phyloP scores from a whole-genome alignment of 2,113 vertebrate species.

The Cavia porcellus region DNA sequence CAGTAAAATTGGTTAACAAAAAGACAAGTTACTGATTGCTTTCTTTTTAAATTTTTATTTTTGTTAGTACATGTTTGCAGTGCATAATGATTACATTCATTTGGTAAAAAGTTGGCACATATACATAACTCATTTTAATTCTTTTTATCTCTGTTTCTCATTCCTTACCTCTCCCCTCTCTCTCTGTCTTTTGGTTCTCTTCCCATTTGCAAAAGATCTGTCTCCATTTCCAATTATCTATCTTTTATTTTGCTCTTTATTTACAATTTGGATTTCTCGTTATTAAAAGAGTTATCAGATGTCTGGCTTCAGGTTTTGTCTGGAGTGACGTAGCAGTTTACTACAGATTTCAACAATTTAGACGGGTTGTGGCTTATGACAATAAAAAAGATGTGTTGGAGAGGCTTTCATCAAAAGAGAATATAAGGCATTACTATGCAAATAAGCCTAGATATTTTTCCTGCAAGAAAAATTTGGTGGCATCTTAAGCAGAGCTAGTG shows the following conservation, averaged over 20 bases:
- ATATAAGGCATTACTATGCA: not conserved
- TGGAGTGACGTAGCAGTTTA: not conserved
- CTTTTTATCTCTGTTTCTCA: too few species aligned
- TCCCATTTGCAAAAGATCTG: not conserved
- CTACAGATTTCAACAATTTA: not conserved
- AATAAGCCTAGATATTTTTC: slow-evolving; percentile 30
- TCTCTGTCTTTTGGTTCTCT: not conserved
- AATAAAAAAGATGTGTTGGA: not conserved
- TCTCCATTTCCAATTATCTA: not conserved
- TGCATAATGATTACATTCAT: not conserved
- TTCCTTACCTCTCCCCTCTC: too few species aligned
- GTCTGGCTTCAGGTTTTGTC: not conserved
- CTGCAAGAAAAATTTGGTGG: not conserved
- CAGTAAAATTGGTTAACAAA: not conserved
- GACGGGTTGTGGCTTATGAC: not conserved
- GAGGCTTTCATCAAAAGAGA: slow-evolving; percentile 34
- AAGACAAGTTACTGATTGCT: not conserved
- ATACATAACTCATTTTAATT: too few species aligned
- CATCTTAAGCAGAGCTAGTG: not conserved
- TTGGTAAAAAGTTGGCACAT: not conserved
- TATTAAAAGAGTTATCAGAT: not conserved
- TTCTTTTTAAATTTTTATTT: not conserved
- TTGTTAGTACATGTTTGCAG: not conserved
- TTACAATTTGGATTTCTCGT: not conserved
- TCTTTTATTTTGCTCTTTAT: not conserved